Evolutionary conservation across 2,113 vertebrate species (phyloP).

Genomic region (Mus pahari): DNA sequence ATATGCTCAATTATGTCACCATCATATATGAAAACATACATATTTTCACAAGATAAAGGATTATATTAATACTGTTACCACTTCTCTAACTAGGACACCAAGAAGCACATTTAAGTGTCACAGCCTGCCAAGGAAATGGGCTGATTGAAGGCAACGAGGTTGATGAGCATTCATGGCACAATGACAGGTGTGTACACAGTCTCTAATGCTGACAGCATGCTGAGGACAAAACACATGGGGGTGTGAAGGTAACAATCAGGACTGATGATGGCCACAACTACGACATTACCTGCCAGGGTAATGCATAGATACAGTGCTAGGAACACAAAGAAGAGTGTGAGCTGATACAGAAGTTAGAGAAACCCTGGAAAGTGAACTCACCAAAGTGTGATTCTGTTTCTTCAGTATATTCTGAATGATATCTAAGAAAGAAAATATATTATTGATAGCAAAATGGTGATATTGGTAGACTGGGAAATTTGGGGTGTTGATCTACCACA

Average conservation of each 20-base stretch:
- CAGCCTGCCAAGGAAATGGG: constrained; percentile 62
- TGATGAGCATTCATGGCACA: constrained; percentile 67
- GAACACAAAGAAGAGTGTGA: constrained; percentile 63
- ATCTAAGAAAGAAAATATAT: constrained; percentile 18
- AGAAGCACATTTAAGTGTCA: constrained; percentile 75
- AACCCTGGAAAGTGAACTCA: constrained; percentile 69
- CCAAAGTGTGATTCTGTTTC: constrained; percentile 60
- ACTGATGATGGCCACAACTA: constrained; percentile 59
- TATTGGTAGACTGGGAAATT: background rate
- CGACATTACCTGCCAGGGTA: constrained; percentile 45
- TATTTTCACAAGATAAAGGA: background rate
- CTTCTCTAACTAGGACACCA: background rate
- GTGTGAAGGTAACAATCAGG: constrained; percentile 29
- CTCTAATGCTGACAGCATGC: constrained; percentile 64
- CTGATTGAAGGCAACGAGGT: background rate
- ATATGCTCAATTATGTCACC: background rate
- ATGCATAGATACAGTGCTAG: constrained; percentile 49
- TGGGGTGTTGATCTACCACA: background rate
- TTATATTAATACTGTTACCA: background rate
- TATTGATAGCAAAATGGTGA: background rate
- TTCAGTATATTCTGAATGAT: constrained; percentile 22
- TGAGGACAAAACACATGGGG: constrained; percentile 75
- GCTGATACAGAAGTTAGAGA: constrained; percentile 65
- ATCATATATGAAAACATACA: background rate
- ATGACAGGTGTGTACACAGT: constrained; percentile 52